Percentiles rank a stretch among this genome's conserved stretches.
phyloP scores from a whole-genome alignment of 2,888 invertebrate genomes.

The Heteropelma amictum region DNA sequence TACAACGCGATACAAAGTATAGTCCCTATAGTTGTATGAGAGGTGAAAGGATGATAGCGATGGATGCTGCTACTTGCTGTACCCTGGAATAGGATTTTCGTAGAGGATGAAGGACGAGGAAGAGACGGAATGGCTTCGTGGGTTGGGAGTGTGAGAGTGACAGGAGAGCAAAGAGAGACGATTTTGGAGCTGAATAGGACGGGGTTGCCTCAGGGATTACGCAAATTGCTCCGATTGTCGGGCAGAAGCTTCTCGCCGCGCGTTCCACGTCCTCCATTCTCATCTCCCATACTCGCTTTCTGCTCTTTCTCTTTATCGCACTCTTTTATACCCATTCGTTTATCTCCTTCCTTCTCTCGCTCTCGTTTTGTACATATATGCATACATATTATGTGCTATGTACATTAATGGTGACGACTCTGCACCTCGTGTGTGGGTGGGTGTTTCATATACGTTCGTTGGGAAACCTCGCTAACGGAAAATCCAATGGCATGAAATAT shows the following conservation, averaged over 20 bases:
- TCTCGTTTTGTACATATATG: not conserved
- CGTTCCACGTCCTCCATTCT: conserved; percentile 48
- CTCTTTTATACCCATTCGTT: not conserved
- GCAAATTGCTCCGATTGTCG: conserved; percentile 63
- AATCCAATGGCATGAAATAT: conserved; percentile 39
- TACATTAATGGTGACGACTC: not conserved
- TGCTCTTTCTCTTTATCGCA: not conserved
- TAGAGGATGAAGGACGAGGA: conserved; percentile 39
- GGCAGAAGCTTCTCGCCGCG: conserved; percentile 54
- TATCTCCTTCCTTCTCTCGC: not conserved
- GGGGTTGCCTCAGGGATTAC: conserved; percentile 62
- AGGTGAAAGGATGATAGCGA: conserved; percentile 51
- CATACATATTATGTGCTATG: conserved; percentile 10
- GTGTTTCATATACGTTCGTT: conserved; percentile 15
- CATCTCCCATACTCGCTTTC: not conserved
- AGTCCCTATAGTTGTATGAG: conserved; percentile 43
- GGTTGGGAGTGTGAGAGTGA: conserved; percentile 6
- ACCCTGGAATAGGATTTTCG: conserved; percentile 49
- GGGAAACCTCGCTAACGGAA: conserved; percentile 21
- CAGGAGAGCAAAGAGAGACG: conserved; percentile 7
- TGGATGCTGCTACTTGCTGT: conserved; percentile 48
- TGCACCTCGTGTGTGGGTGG: conserved; percentile 5
- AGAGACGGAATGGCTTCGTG: conserved; percentile 18
- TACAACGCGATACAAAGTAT: conserved; percentile 12
- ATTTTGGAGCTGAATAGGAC: conserved; percentile 45